A percentile compares a stretch with the other conserved stretches of the same genome.
Evolutionary conservation across 2,113 vertebrate species (phyloP).

Genomic region (Callaeas wilsoni): DNA sequence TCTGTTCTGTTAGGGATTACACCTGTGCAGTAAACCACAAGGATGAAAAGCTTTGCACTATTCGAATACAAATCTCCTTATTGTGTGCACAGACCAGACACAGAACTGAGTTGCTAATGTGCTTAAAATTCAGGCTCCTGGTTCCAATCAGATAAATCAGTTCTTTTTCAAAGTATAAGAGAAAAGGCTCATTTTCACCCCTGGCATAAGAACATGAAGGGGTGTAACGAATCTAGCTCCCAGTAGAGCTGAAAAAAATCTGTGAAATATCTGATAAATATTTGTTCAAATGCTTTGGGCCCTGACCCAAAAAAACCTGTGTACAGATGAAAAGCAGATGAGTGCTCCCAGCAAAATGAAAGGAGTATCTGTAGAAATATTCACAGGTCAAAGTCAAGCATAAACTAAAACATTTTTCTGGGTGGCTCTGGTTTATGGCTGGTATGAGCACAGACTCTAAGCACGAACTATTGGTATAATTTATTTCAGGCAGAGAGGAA

Average conservation of each 20-base stretch:
- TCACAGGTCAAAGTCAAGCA: not conserved
- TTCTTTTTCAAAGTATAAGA: conserved; percentile 7
- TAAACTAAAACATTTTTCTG: not conserved
- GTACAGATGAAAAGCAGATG: conserved; percentile 4
- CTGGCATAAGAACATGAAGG: not conserved
- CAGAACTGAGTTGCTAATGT: not conserved
- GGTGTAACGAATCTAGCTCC: not conserved
- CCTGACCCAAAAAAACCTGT: conserved; percentile 17
- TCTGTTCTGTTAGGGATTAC: not conserved
- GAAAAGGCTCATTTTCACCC: conserved; percentile 28
- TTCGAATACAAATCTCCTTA: conserved; percentile 13
- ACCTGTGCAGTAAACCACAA: not conserved
- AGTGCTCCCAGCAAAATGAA: not conserved
- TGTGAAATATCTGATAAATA: conserved; percentile 44
- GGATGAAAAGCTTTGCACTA: conserved; percentile 22
- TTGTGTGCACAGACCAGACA: conserved; percentile 12
- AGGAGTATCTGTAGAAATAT: conserved; percentile 3
- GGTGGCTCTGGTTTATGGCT: not conserved
- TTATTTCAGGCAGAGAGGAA: conserved; percentile 11
- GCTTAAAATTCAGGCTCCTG: conserved; percentile 31
- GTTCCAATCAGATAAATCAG: conserved; percentile 37
- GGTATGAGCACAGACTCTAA: not conserved
- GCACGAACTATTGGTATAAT: not conserved
- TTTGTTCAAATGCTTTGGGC: conserved; percentile 47
- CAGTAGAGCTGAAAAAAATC: not conserved